A percentile compares a stretch with the other conserved stretches of the same genome.
These are phyloP conservation scores for Cossypha heuglini DNA, from an alignment of 2,797 vertebrate genomes.

Conservation along the genomic window DNA sequence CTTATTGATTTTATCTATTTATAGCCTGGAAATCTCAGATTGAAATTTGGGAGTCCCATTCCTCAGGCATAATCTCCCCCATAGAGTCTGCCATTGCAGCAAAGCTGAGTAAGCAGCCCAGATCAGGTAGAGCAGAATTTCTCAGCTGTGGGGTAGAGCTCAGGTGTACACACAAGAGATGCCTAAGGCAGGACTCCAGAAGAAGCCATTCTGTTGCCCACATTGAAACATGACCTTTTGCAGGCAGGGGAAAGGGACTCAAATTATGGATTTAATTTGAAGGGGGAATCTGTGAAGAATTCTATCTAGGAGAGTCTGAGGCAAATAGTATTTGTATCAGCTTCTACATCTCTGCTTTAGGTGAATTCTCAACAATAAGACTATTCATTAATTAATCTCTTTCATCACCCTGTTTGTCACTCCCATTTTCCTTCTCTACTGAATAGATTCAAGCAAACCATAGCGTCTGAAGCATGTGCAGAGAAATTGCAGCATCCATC, in stretches of 20 bases:
- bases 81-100: background rate
- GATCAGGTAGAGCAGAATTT: background rate
- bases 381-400: background rate
- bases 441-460: constrained; percentile 1
- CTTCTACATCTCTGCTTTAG: background rate
- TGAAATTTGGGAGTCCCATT: background rate
- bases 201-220: background rate
- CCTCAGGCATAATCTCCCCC: background rate
- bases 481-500: background rate
- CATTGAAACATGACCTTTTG: background rate
- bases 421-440: background rate
- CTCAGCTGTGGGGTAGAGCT: background rate
- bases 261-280: background rate
- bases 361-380: background rate
- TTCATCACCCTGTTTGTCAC: background rate
- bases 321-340: background rate
- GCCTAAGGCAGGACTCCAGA: background rate
- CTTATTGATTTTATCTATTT: background rate
- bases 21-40: background rate
- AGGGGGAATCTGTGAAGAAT: background rate
- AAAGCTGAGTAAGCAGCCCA: background rate
- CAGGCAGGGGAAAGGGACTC: background rate
- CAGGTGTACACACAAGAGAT: background rate
- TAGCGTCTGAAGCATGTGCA: background rate
- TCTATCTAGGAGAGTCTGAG: background rate